A percentile compares a stretch with the other conserved stretches of the same genome.
phyloP scores from a whole-genome alignment of 2,113 vertebrate genomes.

The Nycticryphes semicollaris region DNA sequence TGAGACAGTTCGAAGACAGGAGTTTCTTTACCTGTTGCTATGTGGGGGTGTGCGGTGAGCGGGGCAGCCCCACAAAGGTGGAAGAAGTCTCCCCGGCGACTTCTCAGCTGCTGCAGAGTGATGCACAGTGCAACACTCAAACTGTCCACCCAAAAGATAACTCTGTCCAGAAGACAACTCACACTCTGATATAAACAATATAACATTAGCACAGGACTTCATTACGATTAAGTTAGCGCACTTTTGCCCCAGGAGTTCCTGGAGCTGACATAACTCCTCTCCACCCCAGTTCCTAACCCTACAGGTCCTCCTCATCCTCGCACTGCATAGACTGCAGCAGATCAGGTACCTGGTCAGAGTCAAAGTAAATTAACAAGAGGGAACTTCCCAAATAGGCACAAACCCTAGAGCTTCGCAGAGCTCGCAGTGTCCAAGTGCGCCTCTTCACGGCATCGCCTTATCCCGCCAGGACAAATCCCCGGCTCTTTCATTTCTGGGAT shows the following conservation, averaged over 20 bases:
- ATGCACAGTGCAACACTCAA: background rate
- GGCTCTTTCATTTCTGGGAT: background rate
- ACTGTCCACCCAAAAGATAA: background rate
- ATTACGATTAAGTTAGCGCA: background rate
- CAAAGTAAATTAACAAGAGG: background rate
- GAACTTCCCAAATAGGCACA: background rate
- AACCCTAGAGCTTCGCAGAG: background rate
- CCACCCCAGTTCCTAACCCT: background rate
- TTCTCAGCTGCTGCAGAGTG: background rate
- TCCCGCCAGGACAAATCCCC: background rate
- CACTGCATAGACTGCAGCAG: background rate
- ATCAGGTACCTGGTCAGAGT: background rate
- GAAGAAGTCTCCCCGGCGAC: background rate
- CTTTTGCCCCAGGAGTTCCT: background rate
- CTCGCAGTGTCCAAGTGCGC: background rate
- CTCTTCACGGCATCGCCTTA: background rate
- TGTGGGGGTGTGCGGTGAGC: background rate
- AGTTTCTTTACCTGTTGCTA: background rate
- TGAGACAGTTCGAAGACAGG: background rate
- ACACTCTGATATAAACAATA: background rate
- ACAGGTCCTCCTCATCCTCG: background rate
- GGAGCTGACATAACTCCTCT: background rate
- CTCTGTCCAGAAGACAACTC: background rate
- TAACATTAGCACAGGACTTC: background rate
- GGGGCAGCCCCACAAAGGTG: background rate